Base-by-base conservation (phyloP, 2,113 vertebrate species). In the Promerops cafer region DNA sequence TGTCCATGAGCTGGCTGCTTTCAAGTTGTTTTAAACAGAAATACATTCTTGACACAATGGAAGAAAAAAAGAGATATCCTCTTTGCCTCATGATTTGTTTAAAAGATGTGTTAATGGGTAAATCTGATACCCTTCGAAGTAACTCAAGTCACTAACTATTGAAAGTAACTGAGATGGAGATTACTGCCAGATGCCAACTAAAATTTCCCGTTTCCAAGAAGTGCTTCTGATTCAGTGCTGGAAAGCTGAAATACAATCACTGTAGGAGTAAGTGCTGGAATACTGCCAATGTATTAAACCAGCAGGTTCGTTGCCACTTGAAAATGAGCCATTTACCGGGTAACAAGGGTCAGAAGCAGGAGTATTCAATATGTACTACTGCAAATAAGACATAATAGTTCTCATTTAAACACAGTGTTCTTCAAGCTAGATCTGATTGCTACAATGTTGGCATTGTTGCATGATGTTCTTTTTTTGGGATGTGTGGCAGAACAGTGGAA, bases 191-290 rank as follows among this genome's bases (percentile, higher is more conserved):
- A 69, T 92, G 60, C 77, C 79, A 75, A 56, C 40, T 93, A 89
- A 90, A 89, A 84, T 95, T 88, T 88, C 74, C n/a, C 40, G 7
- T 81, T 86, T 87, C 79, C 69, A 86, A 71, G 76, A 92, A 92
- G 28, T 81, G 39, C 27, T 49, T 87, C 87, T 79, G 66, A 60
- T 60, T 93, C 66, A 74, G 12, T 4, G 20, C 69, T 87, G 39
- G 72, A 66, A 91, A 88, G 79, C 52, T 86, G 92, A 94, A 90
- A 91, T 68, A 66, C 77, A 89, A 16, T 93, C 22, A 0, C 56
- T 0, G 4, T 90, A 94, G 86, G 76, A 95, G 50, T 59, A 87
- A 76, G 33, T 52, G 64, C 88, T 94, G 88, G 72, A 89, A 82
- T 69, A 35, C 23, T 7, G 35, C 52, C 89, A 90, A 75, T n/a